Evolutionary conservation across 2,888 invertebrate genomes (phyloP), one percentile per base, ranked within the genome.

Genomic region (Danaus chrysippus): DNA sequence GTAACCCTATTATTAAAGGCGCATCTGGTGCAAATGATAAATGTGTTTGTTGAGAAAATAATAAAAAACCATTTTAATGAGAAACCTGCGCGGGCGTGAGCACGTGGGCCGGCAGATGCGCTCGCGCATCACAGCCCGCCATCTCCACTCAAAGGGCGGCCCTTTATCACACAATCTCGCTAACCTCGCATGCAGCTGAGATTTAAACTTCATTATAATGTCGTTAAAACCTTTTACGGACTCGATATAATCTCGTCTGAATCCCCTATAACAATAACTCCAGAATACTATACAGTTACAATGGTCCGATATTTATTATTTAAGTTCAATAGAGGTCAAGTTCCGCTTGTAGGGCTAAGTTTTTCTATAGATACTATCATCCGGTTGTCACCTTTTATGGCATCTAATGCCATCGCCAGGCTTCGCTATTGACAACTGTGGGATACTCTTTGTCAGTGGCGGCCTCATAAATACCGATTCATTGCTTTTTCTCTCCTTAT

Each of bases 31-130:
- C 76, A 75, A 78, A 86, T 87, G 87, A 88, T 87, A 79, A 86
- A 88, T 87, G 86, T 75, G 74, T 79, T 78, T 73, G 77, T 67
- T 67, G 76, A 78, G 78, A 76, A 82, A 83, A 85, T 76, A 83
- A 87, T 79, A 80, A 73, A 83, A 34, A 74, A 65, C 57, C 67
- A 71, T 77, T 78, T 73, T 73, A 73, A 77, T 78, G 78, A 80
- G 83, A 85, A 84, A 82, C 80, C 79, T 82, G 83, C 82, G 79
- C 83, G 73, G 77, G 82, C 82, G 86, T 83, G 76, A 85, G 87
- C 90, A 91, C 90, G 90, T 91, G 90, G 90, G 90, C 72, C 69
- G 89, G 82, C 89, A 91, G 88, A 90, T 90, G 90, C 82, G 85
- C 82, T 71, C 67, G 82, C 82, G 82, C 86, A 82, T 82, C 85